Conservation (phyloP, 2,888 invertebrate species). For the Calameuta filiformis region DNA sequence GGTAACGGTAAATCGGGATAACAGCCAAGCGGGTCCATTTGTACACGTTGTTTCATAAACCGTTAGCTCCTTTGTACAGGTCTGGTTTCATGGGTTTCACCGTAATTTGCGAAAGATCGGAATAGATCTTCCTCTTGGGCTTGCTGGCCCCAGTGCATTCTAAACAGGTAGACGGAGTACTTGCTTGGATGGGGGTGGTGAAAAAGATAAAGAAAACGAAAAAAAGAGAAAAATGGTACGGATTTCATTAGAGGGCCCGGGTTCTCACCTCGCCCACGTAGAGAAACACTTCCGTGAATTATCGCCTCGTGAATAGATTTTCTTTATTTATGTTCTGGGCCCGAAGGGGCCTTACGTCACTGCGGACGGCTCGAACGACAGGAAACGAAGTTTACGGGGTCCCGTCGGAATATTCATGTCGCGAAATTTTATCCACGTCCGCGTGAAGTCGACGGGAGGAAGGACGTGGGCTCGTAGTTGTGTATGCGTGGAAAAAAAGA, state of each 20-base stretch:
- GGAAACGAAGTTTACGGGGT: constrained; percentile 47
- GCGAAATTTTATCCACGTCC: constrained; percentile 38
- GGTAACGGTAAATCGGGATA: too few relatives aligned
- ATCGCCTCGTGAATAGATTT: neutral
- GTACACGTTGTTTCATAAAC: too few relatives aligned
- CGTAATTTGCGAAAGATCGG: too few relatives aligned
- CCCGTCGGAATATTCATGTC: constrained; percentile 49
- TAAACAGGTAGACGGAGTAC: too few relatives aligned
- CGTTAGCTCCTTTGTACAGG: too few relatives aligned
- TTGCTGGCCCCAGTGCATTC: too few relatives aligned
- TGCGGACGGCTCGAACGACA: constrained; percentile 29
- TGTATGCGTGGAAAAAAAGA: constrained; percentile 16
- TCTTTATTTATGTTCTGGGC: neutral
- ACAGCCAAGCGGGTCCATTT: too few relatives aligned
- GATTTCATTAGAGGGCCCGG: constrained; percentile 43
- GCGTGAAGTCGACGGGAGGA: neutral
- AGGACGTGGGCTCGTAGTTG: constrained; percentile 3
- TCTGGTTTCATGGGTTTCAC: too few relatives aligned
- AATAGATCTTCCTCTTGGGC: too few relatives aligned
- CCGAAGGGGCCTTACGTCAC: neutral
- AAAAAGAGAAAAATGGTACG: too few relatives aligned
- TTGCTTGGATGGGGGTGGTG: too few relatives aligned
- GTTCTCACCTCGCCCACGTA: constrained; percentile 41
- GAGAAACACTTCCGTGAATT: constrained; percentile 9
- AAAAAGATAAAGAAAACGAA: too few relatives aligned